These are phyloP conservation scores for Eciton burchellii DNA, from an alignment of 1,140 invertebrate genomes.

Conservation along the genomic window DNA sequence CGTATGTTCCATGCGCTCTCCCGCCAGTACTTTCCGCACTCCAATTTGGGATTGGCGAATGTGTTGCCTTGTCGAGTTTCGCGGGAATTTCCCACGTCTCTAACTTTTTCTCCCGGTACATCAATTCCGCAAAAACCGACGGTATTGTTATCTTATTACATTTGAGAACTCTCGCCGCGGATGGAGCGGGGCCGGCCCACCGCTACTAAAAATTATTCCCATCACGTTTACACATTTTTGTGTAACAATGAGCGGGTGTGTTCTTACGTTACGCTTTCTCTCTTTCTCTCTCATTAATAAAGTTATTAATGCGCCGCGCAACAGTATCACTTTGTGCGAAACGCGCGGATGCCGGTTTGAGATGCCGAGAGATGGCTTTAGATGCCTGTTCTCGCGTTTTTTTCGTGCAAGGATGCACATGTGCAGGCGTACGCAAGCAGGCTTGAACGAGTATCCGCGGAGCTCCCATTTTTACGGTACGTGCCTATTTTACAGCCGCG, in stretches of 20 bases:
- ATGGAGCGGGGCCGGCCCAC: background rate
- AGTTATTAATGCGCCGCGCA: constrained; percentile 56
- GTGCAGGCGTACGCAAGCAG: background rate
- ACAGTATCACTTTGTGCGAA: constrained; percentile 35
- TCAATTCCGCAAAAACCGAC: constrained; percentile 66
- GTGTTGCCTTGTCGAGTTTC: constrained; percentile 68
- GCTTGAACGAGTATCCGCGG: constrained; percentile 1
- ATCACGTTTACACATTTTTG: constrained; percentile 53
- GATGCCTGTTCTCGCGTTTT: constrained; percentile 41
- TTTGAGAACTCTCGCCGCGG: constrained; percentile 42
- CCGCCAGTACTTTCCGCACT: constrained; percentile 68
- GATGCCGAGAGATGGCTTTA: constrained; percentile 45
- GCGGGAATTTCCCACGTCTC: constrained; percentile 66
- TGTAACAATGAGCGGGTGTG: constrained; percentile 36
- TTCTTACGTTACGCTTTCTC: constrained; percentile 39
- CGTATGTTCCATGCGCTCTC: constrained; percentile 58
- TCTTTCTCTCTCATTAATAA: constrained; percentile 43
- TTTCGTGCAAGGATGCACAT: constrained; percentile 31
- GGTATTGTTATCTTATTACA: constrained; percentile 68
- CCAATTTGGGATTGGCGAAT: constrained; percentile 52
- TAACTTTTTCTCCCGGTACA: constrained; percentile 69
- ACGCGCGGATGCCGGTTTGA: constrained; percentile 36
- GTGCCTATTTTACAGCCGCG: background rate
- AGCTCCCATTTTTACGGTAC: constrained; percentile 31
- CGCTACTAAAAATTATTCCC: constrained; percentile 45